Evolutionary conservation across 2,888 invertebrate genomes (phyloP).

Genomic region (Belgica antarctica): DNA sequence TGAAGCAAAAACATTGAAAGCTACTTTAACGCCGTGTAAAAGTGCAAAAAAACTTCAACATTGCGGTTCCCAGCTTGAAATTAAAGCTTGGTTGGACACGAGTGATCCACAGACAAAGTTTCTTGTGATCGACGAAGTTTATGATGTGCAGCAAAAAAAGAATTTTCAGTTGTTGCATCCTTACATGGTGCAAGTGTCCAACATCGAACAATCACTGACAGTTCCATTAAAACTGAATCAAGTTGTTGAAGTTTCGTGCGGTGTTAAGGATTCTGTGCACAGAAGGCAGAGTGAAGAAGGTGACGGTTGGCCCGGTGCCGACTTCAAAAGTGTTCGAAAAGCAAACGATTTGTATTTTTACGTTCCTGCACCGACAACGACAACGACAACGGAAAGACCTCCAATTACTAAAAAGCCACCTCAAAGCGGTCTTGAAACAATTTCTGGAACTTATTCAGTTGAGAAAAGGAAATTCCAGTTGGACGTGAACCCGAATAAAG

Average conservation of each 20-base stretch:
- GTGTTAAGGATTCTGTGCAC: conserved; percentile 11
- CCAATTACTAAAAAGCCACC: no score
- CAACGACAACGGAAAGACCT: no score
- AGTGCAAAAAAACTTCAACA: no score
- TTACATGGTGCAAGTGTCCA: conserved; percentile 30
- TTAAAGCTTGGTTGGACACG: conserved; percentile 17
- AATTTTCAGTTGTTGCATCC: conserved; percentile 23
- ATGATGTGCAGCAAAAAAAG: conserved; percentile 1
- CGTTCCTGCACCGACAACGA: no score
- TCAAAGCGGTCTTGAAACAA: no score
- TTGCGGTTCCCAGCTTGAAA: background rate
- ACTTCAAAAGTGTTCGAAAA: no score
- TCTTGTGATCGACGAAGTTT: conserved; percentile 30
- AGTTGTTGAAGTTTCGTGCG: conserved; percentile 5
- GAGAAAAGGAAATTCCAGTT: no score
- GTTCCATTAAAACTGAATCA: conserved; percentile 3
- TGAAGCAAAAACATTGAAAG: conserved; percentile 11
- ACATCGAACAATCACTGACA: background rate
- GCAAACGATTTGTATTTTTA: no score
- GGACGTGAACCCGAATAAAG: no score
- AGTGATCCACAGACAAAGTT: conserved; percentile 4
- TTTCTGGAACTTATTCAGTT: no score
- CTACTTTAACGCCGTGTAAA: background rate
- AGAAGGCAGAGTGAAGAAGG: conserved; percentile 13
- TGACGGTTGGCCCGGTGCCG: no score